Percentiles rank a stretch among this genome's conserved stretches.
Evolutionary conservation across 2,888 invertebrate genomes (phyloP).

Genomic region (Eucera pruinosa): DNA sequence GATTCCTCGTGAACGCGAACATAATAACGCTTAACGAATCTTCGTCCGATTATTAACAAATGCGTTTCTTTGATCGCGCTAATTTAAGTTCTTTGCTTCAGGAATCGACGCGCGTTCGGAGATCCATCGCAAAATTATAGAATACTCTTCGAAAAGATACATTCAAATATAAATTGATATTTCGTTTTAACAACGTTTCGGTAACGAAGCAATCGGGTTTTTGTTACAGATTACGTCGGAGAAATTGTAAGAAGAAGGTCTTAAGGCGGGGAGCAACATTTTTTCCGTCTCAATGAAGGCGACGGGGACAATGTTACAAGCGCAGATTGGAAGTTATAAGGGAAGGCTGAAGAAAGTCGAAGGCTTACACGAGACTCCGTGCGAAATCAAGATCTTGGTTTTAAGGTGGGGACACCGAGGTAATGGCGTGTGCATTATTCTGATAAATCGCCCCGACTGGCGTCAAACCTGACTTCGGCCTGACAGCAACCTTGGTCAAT

Average conservation of each 20-base stretch:
- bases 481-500: slow-evolving; percentile 76
- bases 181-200: too few species aligned
- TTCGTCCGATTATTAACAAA: too few species aligned
- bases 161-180: too few species aligned
- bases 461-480: slow-evolving; percentile 81
- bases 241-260: neutral
- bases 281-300: slow-evolving; percentile 28
- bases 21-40: too few species aligned
- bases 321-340: slow-evolving; percentile 66
- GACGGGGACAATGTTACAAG: slow-evolving; percentile 58
- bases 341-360: slow-evolving; percentile 68
- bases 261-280: neutral
- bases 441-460: slow-evolving; percentile 81
- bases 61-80: too few species aligned
- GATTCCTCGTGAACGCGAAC: too few species aligned
- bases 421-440: slow-evolving; percentile 84
- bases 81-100: too few species aligned
- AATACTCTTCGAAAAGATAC: too few species aligned
- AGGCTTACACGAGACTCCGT: slow-evolving; percentile 75
- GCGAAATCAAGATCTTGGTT: slow-evolving; percentile 81
- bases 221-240: slow-evolving; percentile 19
- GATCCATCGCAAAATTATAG: too few species aligned
- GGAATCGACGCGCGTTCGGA: too few species aligned
- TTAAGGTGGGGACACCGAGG: slow-evolving; percentile 79
- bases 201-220: too few species aligned